These are phyloP conservation scores for Phymanthus crucifer DNA, from an alignment of 92 coral and sea anemone genomes.

Conservation along the genomic window DNA sequence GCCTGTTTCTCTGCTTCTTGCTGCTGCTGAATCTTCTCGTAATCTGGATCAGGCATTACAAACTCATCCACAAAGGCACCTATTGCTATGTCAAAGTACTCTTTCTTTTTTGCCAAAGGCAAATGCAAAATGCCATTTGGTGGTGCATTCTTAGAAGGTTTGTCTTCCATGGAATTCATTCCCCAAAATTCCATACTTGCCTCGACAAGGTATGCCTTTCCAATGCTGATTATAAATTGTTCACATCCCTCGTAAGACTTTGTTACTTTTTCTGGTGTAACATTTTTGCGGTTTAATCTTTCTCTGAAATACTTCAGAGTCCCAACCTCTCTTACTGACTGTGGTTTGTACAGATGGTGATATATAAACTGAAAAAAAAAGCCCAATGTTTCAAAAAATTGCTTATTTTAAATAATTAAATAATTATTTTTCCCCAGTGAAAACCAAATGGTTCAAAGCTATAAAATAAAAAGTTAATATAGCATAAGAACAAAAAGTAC, in stretches of 20 bases:
- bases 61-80: conserved; percentile 54
- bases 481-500: too few species aligned
- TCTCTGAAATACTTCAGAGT: conserved; percentile 65
- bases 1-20: conserved; percentile 19
- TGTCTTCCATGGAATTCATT: conserved; percentile 20
- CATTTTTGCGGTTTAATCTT: conserved; percentile 49
- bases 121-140: conserved; percentile 17
- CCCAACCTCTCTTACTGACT: conserved; percentile 50
- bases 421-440: too few species aligned
- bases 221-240: conserved; percentile 51
- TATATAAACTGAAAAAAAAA: conserved; percentile 16
- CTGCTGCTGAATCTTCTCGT: conserved; percentile 24
- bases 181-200: conserved; percentile 61
- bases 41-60: conserved; percentile 55
- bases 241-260: conserved; percentile 61
- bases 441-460: neutral
- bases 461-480: too few species aligned
- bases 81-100: conserved; percentile 39
- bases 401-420: neutral
- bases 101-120: conserved; percentile 30
- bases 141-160: conserved; percentile 39
- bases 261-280: conserved; percentile 59
- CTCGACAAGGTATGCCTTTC: conserved; percentile 47
- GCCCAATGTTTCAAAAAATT: neutral
- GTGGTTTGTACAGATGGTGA: conserved; percentile 22